Evolutionary conservation across 2,113 vertebrate genomes (phyloP).

Genomic region (Notechis scutatus): DNA sequence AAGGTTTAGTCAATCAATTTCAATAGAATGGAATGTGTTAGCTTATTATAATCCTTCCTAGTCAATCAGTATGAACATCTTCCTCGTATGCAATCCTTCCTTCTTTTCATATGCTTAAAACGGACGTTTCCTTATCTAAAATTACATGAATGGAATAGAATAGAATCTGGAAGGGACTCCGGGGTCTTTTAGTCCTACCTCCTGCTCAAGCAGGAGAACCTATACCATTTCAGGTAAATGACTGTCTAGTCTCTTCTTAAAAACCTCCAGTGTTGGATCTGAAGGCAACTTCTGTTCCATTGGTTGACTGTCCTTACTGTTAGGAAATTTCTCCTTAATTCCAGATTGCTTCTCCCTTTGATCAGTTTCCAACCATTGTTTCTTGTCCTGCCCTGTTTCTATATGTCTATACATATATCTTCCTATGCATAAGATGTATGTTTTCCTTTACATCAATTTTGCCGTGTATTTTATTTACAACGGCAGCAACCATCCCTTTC

Average conservation of each 20-base stretch:
- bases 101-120: background rate
- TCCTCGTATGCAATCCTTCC: background rate
- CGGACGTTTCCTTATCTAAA: background rate
- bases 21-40: background rate
- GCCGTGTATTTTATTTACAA: background rate
- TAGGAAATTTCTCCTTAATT: no score
- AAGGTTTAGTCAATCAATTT: background rate
- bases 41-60: background rate
- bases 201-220: no score
- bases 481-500: background rate
- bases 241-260: no score
- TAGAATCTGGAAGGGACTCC: no score
- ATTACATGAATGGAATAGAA: background rate
- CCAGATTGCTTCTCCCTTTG: no score
- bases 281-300: no score
- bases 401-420: background rate
- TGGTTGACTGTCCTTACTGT: no score
- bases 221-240: no score
- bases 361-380: no score
- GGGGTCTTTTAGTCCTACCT: no score
- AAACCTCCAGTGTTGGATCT: no score
- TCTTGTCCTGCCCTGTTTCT: no score
- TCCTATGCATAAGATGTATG: background rate
- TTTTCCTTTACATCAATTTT: background rate
- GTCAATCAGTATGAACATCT: background rate